phyloP scores from a whole-genome alignment of 53 echinoderm and acorn worm genomes.

The Antedon mediterranea region DNA sequence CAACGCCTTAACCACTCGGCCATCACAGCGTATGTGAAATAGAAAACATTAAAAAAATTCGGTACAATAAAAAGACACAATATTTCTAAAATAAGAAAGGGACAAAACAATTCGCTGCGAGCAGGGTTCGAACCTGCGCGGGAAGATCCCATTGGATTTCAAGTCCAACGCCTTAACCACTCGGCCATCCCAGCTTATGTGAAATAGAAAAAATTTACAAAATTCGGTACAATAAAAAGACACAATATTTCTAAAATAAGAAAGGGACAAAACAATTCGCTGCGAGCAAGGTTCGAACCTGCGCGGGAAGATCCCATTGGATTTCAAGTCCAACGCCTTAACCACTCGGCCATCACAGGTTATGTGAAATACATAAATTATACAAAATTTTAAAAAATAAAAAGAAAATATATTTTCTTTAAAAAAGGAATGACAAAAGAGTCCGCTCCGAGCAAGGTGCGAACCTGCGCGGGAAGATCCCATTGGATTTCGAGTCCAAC shows the following conservation, averaged over 20 bases:
- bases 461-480: conserved; percentile 99
- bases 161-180: conserved; percentile 40
- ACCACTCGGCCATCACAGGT: conserved; percentile 26
- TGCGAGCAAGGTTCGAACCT: conserved; percentile 38
- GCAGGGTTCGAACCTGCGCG: conserved; percentile 35
- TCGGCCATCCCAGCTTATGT: conserved; percentile 18
- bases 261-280: too few relatives aligned
- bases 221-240: too few relatives aligned
- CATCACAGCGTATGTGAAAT: conserved; percentile 26
- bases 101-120: too few relatives aligned
- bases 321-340: conserved; percentile 43
- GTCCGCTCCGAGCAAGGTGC: conserved; percentile 99
- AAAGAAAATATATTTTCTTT: too few relatives aligned
- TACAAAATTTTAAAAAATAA: too few relatives aligned
- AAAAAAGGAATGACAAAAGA: too few relatives aligned
- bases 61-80: too few relatives aligned
- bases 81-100: too few relatives aligned
- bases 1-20: conserved; percentile 99
- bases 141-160: conserved; percentile 35
- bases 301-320: conserved; percentile 35
- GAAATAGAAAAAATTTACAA: too few relatives aligned
- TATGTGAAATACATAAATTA: too few relatives aligned
- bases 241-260: too few relatives aligned
- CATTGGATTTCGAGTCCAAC: conserved; percentile 99
- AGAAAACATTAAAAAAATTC: too few relatives aligned